phyloP scores from a whole-genome alignment of 2,888 invertebrate genomes.

The Nephrocerus scutellatus region DNA sequence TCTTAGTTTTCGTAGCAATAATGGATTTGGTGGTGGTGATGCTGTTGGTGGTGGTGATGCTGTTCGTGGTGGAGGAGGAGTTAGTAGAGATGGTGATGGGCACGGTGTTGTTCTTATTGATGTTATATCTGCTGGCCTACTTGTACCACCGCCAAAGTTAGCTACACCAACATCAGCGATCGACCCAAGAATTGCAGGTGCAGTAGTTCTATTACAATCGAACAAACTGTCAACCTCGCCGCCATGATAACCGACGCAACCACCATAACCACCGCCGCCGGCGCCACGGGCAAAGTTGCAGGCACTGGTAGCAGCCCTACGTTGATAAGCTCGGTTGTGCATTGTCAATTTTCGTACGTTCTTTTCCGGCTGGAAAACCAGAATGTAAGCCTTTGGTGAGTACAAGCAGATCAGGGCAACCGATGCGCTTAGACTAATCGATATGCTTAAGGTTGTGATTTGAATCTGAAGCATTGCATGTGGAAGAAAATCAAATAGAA shows the following conservation, averaged over 20 bases:
- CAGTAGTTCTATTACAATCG: neutral
- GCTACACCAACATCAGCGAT: neutral
- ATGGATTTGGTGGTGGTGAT: slow-evolving; percentile 1
- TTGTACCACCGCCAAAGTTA: neutral
- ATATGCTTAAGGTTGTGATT: slow-evolving; percentile 69
- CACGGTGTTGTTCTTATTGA: neutral
- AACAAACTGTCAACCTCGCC: neutral
- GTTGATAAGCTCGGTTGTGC: slow-evolving; percentile 41
- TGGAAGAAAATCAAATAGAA: neutral
- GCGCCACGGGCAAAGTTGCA: slow-evolving; percentile 13
- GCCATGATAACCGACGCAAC: no score
- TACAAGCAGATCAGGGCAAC: slow-evolving; percentile 68
- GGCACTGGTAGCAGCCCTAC: slow-evolving; percentile 29
- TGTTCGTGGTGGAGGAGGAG: neutral
- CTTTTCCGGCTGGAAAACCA: slow-evolving; percentile 71
- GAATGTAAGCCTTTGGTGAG: slow-evolving; percentile 69
- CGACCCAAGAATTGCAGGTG: neutral
- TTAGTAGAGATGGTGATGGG: neutral
- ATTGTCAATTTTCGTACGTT: slow-evolving; percentile 55
- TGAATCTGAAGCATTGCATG: slow-evolving; percentile 55
- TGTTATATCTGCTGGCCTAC: no score
- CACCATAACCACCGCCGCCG: slow-evolving; percentile 19
- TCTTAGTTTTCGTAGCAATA: no score
- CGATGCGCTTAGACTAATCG: slow-evolving; percentile 67
- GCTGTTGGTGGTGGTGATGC: neutral